Evolutionary conservation across 2,113 vertebrate species (phyloP), one percentile per base, ranked within the genome.

Genomic region (Corythoichthys haematopterus): DNA sequence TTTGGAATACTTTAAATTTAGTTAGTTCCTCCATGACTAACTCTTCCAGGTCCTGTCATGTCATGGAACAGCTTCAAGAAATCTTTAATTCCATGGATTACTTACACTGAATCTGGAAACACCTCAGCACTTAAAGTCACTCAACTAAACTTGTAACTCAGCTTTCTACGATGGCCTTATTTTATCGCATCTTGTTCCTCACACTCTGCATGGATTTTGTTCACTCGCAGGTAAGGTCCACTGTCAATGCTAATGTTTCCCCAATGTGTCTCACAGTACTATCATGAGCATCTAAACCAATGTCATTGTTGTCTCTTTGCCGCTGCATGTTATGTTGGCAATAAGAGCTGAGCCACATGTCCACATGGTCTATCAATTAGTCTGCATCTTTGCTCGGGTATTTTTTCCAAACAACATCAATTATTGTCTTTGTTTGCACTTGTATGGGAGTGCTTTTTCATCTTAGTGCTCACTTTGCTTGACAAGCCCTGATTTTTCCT

Each of bases 161-260:
- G 33, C 66, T 36, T 59, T 28, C 87, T 75, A 82, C 70, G 70
- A 92, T 92, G 91, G 76, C 75, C 58, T 61, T 76, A 55, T 13
- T 59, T 65, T 73, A 61, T 12, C 55, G 78, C 36, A 37, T 75
- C 64, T 56, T 89, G 65, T 69, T 90, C 60, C 67, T 90, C 33
- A 57, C 69, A 40, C 65, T 88, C 71, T 85, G 40, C 69, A 46
- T 77, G 16, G 75, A 56, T 73, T 72, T 79, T 56, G 6, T 60
- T 33, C 61, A 48, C 36, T 70, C 79, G 66, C 84, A 90, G 91
- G 91, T 92, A 89, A 85, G 88, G 74, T 10, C 6, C 33, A 11
- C 43, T 45, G 14, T 45, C n/a, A 11, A 43, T 43, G 6, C 6
- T 43, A 43, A 8, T 7, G 36, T 58, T 58, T 36, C 9, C 33